Conservation (phyloP, 2,113 vertebrate species). For the Ciconia maguari region DNA sequence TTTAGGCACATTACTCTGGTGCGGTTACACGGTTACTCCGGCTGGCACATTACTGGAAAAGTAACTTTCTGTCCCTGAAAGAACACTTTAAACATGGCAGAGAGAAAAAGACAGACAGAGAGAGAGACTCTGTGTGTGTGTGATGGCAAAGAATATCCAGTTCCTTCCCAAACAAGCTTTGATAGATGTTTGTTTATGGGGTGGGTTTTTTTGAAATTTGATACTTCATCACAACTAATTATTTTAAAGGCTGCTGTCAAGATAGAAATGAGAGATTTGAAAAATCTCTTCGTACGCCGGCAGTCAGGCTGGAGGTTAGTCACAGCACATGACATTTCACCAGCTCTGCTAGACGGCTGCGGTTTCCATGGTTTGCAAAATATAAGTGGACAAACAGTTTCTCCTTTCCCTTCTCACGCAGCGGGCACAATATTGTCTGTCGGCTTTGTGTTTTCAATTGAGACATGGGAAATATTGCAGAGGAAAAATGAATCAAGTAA, state of each 20-base stretch:
- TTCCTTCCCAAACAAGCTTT: not conserved
- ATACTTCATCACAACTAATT: not conserved
- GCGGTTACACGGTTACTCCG: not conserved
- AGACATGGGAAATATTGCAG: not conserved
- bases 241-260: not conserved
- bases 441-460: accelerated
- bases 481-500: not conserved
- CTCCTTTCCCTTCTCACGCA: not conserved
- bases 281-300: accelerated
- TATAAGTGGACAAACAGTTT: not conserved
- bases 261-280: not conserved
- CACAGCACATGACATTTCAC: not conserved
- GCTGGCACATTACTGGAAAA: not conserved
- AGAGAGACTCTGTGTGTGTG: not conserved
- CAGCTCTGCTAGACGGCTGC: not conserved
- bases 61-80: not conserved
- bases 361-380: not conserved
- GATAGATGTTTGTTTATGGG: not conserved
- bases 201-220: not conserved
- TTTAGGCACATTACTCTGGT: not conserved
- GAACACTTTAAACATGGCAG: not conserved
- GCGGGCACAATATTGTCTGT: not conserved
- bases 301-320: not conserved
- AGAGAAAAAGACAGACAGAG: not conserved
- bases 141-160: not conserved